Evolutionary conservation across 2,113 vertebrate species (phyloP), one percentile per base, ranked within the genome.

Genomic region (Passer domesticus): DNA sequence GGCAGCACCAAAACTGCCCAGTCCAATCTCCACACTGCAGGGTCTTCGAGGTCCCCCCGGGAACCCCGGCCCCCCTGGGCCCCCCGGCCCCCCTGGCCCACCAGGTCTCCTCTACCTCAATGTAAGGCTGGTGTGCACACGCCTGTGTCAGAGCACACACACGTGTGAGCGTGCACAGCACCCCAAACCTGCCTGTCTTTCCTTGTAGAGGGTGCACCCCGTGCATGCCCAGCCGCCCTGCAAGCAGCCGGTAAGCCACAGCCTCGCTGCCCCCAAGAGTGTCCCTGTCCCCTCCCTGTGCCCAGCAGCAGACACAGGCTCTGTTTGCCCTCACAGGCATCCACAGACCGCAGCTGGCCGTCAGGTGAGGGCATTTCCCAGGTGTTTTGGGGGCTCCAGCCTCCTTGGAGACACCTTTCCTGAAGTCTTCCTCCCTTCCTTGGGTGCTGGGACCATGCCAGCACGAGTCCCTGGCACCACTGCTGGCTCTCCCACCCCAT

Each of bases 21-120:
- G 37, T 37, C 67, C 52, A 33, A 87, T 10, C 89, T 59, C 58
- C 30, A 6, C 60, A 13, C 41, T 24, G 11, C 89, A 97, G 97
- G 97, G 91, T 93, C 90, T 67, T 73, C 97, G 25, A 72, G 96
- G 97, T 66, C 69, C 74, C 6, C 94, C 97, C 0, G 97, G 97
- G 52, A 91, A 67, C 27, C 96, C 97, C 0, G 97, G 97, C 1
- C 85, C 86, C 0, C 97, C 97, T 0, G 97, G 97, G 0, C 95
- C 96, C 8, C 97, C 97, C 0, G 97, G 97, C 1, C 97, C 96
- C 15, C 97, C 97, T 0, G 97, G 97, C 75, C 91, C 96, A 22
- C 97, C 97, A 13, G 97, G 97, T n/a, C 78, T 97, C n/a, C 83
- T 97, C 72, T 98, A 97, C 79, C 9, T 97, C 81, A 98, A 97